These are phyloP conservation scores for Lindbergichthys nudifrons DNA, from an alignment of 2,797 vertebrate genomes.

Conservation along the genomic window DNA sequence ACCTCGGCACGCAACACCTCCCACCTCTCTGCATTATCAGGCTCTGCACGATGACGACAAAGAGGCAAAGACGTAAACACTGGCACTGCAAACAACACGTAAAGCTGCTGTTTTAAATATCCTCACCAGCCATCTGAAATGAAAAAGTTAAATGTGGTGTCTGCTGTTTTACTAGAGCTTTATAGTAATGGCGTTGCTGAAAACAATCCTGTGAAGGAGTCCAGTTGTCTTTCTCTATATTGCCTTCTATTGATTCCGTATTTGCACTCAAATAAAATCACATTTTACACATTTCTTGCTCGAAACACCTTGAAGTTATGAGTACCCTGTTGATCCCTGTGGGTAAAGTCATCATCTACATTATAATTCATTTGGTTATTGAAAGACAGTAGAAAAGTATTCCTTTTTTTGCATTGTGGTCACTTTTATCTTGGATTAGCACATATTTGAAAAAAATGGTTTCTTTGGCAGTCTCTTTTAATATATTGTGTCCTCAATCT, in stretches of 20 bases:
- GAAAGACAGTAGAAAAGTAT: constrained; percentile 5
- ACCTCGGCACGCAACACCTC: constrained; percentile 16
- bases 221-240: constrained; percentile 29
- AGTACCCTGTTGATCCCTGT: constrained; percentile 15
- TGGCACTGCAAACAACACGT: constrained; percentile 1
- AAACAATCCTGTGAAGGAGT: constrained; percentile 26
- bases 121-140: constrained; percentile 4
- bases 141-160: neutral
- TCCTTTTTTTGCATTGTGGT: neutral
- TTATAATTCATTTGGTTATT: constrained; percentile 21
- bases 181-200: neutral
- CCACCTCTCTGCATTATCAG: constrained; percentile 49
- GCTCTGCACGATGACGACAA: constrained; percentile 31
- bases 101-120: constrained; percentile 23
- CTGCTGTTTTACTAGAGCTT: neutral
- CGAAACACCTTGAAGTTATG: constrained; percentile 48
- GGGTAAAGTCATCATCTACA: constrained; percentile 27
- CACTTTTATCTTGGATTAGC: constrained; percentile 10
- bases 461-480: neutral
- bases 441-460: neutral
- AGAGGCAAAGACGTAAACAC: constrained; percentile 31
- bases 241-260: constrained; percentile 44
- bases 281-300: constrained; percentile 44
- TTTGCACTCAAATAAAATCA: constrained; percentile 50
- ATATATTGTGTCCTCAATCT: neutral